Percentiles rank a stretch among this genome's conserved stretches.
phyloP scores from a whole-genome alignment of 1,140 invertebrate genomes.

The Micrasema longulum region DNA sequence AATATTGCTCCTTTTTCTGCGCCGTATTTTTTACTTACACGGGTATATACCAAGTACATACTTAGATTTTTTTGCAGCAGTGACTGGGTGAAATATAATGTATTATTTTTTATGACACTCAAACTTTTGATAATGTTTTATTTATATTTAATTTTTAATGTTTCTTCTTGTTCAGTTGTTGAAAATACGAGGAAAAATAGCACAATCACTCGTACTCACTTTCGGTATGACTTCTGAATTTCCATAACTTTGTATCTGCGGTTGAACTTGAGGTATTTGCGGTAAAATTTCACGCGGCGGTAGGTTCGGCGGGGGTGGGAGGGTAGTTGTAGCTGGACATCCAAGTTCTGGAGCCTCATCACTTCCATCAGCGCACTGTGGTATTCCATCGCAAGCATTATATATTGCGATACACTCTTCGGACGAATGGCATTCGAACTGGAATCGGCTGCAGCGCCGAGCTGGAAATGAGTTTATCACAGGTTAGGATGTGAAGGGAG shows the following conservation, averaged over 20 bases:
- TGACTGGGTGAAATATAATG: no score
- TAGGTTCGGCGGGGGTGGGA: slow-evolving; percentile 53
- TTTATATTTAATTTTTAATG: no score
- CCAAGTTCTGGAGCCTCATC: slow-evolving; percentile 87
- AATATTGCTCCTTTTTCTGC: no score
- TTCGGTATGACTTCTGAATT: slow-evolving; percentile 14
- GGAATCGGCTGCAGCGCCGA: slow-evolving; percentile 79
- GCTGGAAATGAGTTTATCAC: slow-evolving; percentile 45
- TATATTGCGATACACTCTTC: slow-evolving; percentile 95
- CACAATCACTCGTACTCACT: no score
- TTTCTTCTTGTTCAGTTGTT: no score
- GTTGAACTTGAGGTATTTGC: slow-evolving; percentile 31
- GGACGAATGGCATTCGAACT: slow-evolving; percentile 87
- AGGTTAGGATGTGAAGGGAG: slow-evolving; percentile 1
- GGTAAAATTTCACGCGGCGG: slow-evolving; percentile 49
- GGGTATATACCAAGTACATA: no score
- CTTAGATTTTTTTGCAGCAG: no score
- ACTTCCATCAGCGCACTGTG: slow-evolving; percentile 92
- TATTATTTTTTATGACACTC: no score
- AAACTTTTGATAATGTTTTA: no score
- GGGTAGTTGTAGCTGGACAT: slow-evolving; percentile 72
- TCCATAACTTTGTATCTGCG: slow-evolving; percentile 14
- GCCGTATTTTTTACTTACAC: no score
- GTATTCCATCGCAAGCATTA: slow-evolving; percentile 94
- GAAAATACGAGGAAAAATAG: no score